Conservation (phyloP, 2,113 vertebrate species). For the Montifringilla adamsi region DNA sequence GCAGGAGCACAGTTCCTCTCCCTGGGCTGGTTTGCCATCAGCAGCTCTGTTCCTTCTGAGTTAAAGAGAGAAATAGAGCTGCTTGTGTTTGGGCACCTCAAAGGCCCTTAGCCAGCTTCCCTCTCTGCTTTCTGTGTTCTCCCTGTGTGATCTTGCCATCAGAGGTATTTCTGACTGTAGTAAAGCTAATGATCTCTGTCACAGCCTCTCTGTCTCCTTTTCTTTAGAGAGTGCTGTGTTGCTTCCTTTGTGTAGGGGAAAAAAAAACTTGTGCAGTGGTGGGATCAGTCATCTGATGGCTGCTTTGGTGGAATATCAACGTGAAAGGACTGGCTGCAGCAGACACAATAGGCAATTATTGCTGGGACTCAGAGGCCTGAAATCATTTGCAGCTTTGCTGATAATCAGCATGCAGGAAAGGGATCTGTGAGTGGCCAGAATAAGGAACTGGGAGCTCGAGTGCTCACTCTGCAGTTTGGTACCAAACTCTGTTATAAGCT, state of each 20-base stretch:
- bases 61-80: not conserved
- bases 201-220: conserved; percentile 25
- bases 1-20: not conserved
- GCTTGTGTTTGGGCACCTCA: not conserved
- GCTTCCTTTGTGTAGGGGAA: conserved; percentile 37
- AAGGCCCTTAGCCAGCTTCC: conserved; percentile 19
- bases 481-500: not conserved
- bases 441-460: not conserved
- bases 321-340: conserved; percentile 42
- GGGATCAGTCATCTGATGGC: conserved; percentile 48
- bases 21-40: not conserved
- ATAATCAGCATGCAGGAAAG: conserved; percentile 16
- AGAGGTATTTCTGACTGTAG: conserved; percentile 54
- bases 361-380: conserved; percentile 18
- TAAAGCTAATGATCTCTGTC: conserved; percentile 50
- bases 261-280: conserved; percentile 32
- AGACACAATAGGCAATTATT: conserved; percentile 64
- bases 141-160: conserved; percentile 46
- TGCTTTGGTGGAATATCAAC: conserved; percentile 41
- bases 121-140: conserved; percentile 32
- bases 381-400: conserved; percentile 50
- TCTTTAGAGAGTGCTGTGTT: conserved; percentile 24
- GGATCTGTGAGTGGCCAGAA: not conserved
- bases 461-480: not conserved
- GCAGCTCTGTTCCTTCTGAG: not conserved